Conservation (phyloP, 2,113 vertebrate species). For the Podarcis muralis region DNA sequence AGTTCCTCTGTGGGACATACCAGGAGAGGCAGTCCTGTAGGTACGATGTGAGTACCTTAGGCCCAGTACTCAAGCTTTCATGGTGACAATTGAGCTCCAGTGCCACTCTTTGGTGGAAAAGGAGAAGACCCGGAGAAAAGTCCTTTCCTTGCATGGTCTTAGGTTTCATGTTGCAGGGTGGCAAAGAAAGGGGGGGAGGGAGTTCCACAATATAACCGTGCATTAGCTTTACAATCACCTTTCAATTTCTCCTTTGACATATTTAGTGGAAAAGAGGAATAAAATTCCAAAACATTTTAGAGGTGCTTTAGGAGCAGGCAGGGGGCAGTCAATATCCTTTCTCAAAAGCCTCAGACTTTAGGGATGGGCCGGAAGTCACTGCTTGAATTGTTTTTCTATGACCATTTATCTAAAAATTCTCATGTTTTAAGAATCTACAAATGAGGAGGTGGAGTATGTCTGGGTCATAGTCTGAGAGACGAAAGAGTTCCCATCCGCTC, state of each 20-base stretch:
- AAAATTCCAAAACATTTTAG: slow-evolving; percentile 27
- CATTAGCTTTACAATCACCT: slow-evolving; percentile 1
- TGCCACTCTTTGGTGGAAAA: not conserved
- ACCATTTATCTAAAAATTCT: not conserved
- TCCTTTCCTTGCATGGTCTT: not conserved
- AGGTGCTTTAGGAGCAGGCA: not conserved
- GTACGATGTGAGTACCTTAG: not conserved
- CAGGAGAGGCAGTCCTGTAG: too few species aligned
- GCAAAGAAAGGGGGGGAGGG: too few species aligned
- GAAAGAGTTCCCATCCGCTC: not conserved
- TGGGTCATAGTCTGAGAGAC: slow-evolving; percentile 1
- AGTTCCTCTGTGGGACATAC: too few species aligned
- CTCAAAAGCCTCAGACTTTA: slow-evolving; percentile 6
- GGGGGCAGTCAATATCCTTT: not conserved
- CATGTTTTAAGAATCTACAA: slow-evolving; percentile 9
- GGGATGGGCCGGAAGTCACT: slow-evolving; percentile 23
- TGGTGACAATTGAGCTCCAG: not conserved
- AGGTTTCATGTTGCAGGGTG: not conserved
- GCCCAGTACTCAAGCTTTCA: not conserved
- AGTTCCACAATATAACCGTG: not conserved
- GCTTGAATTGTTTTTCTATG: slow-evolving; percentile 31
- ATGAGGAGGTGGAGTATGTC: not conserved
- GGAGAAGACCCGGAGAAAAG: not conserved
- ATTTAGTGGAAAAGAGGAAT: slow-evolving; percentile 35
- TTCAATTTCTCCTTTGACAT: slow-evolving; percentile 9